phyloP scores from a whole-genome alignment of 2,888 invertebrate genomes.

The Aphodius granarius region DNA sequence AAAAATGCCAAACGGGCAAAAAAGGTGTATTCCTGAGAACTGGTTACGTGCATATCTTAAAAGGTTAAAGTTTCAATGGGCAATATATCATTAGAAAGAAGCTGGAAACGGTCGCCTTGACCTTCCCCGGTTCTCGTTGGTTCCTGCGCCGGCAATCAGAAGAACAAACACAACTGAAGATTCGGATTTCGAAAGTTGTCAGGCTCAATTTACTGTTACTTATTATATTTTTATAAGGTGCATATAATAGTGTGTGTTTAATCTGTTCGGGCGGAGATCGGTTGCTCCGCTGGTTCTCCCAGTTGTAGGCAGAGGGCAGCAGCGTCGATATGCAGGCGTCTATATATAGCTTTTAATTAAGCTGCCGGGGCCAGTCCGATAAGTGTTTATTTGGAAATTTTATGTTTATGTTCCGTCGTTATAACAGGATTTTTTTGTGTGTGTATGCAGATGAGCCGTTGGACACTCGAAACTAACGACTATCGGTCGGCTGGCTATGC shows the following conservation, averaged over 20 bases:
- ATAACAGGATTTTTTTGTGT: constrained; percentile 11
- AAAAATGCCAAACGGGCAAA: background rate
- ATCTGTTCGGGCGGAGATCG: background rate
- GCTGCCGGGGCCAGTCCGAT: constrained; percentile 2
- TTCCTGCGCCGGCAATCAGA: background rate
- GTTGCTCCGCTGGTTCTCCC: background rate
- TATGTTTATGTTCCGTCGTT: constrained; percentile 7
- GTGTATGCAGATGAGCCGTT: constrained; percentile 7
- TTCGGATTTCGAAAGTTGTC: background rate
- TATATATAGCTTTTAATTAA: background rate
- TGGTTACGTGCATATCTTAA: background rate
- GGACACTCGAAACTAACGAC: background rate
- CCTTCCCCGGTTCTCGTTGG: background rate
- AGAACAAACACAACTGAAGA: background rate
- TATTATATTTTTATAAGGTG: background rate
- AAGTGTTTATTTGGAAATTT: constrained; percentile 15
- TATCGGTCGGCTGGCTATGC: background rate
- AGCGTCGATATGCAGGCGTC: background rate
- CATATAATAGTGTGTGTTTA: background rate
- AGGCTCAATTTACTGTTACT: background rate
- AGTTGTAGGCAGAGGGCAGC: background rate
- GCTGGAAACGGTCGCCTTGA: background rate
- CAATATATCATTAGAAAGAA: background rate
- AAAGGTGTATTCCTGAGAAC: background rate
- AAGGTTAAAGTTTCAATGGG: background rate